These are phyloP conservation scores for Graphium colonna DNA, from an alignment of 2,888 invertebrate genomes.

Conservation along the genomic window DNA sequence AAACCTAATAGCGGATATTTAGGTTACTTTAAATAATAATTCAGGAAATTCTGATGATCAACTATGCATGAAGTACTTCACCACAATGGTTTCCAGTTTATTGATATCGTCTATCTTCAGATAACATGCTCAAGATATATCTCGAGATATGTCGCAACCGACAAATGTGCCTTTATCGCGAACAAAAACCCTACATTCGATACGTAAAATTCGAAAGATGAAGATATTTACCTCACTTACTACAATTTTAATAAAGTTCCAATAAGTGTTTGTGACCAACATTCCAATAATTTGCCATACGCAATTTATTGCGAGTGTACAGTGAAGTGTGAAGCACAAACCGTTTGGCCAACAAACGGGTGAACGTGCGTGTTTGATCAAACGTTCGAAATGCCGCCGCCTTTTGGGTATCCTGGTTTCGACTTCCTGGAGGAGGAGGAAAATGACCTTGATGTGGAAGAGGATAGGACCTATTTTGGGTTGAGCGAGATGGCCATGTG, in stretches of 20 bases:
- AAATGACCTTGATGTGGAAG: slow-evolving; percentile 32
- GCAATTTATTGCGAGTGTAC: slow-evolving; percentile 46
- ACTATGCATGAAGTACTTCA: too few species aligned
- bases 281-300: slow-evolving; percentile 52
- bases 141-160: slow-evolving; percentile 17
- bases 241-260: not conserved
- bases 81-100: too few species aligned
- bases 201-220: slow-evolving; percentile 20
- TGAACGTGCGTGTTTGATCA: slow-evolving; percentile 18
- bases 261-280: slow-evolving; percentile 22
- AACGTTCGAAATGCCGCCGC: slow-evolving; percentile 51
- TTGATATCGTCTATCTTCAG: too few species aligned
- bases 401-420: slow-evolving; percentile 46
- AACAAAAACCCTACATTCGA: slow-evolving; percentile 6
- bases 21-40: too few species aligned
- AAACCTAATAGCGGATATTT: too few species aligned
- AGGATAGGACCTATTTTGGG: slow-evolving; percentile 28
- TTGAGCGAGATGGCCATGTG: slow-evolving; percentile 57
- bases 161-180: not conserved
- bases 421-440: slow-evolving; percentile 36
- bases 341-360: slow-evolving; percentile 39
- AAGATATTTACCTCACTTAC: not conserved
- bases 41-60: too few species aligned
- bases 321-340: slow-evolving; percentile 26
- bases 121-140: slow-evolving; percentile 2